Evolutionary conservation across 2,888 invertebrate genomes (phyloP).

Genomic region (Amblyjoppa fuscipennis): DNA sequence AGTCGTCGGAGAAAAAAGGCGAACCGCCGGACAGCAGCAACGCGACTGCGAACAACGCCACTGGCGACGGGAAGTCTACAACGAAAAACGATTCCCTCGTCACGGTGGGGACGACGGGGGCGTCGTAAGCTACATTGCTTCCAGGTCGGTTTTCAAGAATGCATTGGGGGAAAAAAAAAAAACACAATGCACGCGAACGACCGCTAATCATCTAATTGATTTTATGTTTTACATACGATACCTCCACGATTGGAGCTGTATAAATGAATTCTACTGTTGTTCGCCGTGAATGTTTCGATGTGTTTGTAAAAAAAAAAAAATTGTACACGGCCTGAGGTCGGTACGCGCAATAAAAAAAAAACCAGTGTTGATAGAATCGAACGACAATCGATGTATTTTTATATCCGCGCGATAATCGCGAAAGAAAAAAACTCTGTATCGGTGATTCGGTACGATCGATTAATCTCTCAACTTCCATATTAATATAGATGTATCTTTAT

Average conservation of each 20-base stretch:
- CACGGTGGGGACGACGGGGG: not conserved
- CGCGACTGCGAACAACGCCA: not conserved
- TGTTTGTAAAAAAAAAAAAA: conserved; percentile 46
- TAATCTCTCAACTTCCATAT: conserved; percentile 23
- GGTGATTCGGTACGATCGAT: conserved; percentile 13
- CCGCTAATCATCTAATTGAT: not conserved
- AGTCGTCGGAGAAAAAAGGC: conserved; percentile 72
- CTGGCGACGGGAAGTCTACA: not conserved
- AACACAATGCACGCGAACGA: not conserved
- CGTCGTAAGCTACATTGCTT: conserved; percentile 8
- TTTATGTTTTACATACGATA: conserved; percentile 35
- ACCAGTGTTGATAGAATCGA: not conserved
- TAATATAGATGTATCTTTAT: conserved; percentile 38
- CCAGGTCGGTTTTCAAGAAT: not conserved
- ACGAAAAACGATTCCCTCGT: not conserved
- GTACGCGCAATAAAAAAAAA: conserved; percentile 43
- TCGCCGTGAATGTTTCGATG: conserved; percentile 11
- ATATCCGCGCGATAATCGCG: not conserved
- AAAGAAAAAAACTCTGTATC: not conserved
- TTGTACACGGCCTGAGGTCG: conserved; percentile 33
- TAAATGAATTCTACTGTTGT: conserved; percentile 24
- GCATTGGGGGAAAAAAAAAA: not conserved
- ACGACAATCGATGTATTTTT: not conserved
- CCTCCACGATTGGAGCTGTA: conserved; percentile 34
- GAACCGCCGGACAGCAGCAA: conserved; percentile 14